phyloP scores from a whole-genome alignment of 2,797 vertebrate species.

The Mycteria americana region DNA sequence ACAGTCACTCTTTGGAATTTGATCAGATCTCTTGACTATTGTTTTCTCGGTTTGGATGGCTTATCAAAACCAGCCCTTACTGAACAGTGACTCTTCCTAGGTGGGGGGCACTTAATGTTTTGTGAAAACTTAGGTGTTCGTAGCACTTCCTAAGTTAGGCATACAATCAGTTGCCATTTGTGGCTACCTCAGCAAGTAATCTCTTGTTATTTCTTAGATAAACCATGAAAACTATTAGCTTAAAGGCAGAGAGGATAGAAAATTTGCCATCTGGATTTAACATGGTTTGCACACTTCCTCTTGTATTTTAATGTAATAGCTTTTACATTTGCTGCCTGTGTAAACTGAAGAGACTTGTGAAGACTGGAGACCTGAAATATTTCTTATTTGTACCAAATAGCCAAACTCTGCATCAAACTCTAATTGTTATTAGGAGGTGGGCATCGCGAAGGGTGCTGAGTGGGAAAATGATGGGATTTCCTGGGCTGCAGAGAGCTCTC shows the following conservation, averaged over 20 bases:
- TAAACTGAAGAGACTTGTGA: background rate
- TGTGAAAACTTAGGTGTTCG: background rate
- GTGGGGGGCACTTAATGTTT: background rate
- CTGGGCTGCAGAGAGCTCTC: background rate
- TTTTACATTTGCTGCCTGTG: background rate
- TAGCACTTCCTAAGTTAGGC: background rate
- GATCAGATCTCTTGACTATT: background rate
- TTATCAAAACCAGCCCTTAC: background rate
- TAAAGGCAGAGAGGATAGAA: background rate
- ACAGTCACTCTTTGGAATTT: background rate
- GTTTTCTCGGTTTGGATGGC: background rate
- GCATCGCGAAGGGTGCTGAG: background rate
- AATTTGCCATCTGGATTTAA: background rate
- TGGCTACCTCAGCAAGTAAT: background rate
- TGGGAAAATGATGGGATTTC: background rate
- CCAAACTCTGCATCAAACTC: background rate
- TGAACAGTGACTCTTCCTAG: background rate
- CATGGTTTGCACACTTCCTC: background rate
- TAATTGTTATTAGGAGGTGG: background rate
- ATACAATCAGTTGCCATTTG: no score
- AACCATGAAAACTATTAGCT: background rate
- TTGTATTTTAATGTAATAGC: background rate
- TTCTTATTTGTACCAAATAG: background rate
- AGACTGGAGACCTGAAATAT: background rate
- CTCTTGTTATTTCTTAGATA: background rate